Evolutionary conservation across 2,113 vertebrate species (phyloP).

Genomic region (Hydropotes inermis): DNA sequence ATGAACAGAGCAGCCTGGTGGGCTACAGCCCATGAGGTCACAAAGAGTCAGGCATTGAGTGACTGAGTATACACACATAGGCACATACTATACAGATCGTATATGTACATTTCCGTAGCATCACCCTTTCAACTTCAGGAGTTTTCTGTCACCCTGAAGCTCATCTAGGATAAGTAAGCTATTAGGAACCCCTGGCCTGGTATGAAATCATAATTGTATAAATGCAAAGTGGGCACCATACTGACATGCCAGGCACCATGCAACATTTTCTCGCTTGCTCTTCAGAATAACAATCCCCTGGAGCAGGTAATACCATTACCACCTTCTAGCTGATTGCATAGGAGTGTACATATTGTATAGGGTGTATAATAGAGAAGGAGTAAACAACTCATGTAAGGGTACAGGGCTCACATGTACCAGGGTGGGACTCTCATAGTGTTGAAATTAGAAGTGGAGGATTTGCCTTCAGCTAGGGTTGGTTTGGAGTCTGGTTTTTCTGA

Average conservation of each 20-base stretch:
- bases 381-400: not conserved
- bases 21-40: not conserved
- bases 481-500: not conserved
- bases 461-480: not conserved
- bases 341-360: no score
- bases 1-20: not conserved
- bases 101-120: not conserved
- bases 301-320: not conserved
- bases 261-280: not conserved
- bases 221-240: not conserved
- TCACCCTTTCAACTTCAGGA: not conserved
- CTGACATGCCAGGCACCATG: not conserved
- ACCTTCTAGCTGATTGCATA: not conserved
- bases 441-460: not conserved
- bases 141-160: not conserved
- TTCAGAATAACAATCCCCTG: not conserved
- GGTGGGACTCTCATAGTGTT: no score
- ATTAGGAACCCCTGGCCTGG: not conserved
- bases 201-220: not conserved
- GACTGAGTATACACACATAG: not conserved
- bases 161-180: not conserved
- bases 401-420: rapidly evolving
- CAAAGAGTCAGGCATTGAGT: not conserved
- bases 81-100: not conserved
- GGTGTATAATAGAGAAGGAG: not conserved